phyloP scores from a whole-genome alignment of 2,113 vertebrate species.

The Oriolus oriolus region DNA sequence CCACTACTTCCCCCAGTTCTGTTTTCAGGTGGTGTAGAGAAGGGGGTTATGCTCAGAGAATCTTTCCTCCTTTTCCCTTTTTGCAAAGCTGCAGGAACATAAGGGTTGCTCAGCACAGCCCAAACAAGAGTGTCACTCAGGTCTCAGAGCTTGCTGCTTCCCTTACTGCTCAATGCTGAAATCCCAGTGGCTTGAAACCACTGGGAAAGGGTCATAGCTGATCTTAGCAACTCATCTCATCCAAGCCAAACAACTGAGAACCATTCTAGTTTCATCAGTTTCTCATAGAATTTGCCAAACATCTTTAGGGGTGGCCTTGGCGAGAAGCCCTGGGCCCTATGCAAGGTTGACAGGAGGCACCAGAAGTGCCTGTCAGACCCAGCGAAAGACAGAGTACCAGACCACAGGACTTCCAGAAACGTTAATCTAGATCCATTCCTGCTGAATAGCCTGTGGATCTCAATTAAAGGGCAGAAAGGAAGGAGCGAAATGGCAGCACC shows the following conservation, averaged over 20 bases:
- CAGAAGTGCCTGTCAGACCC: not conserved
- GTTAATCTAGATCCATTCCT: not conserved
- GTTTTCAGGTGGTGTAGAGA: not conserved
- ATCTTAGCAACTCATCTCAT: not conserved
- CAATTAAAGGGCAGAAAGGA: not conserved
- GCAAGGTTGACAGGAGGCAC: not conserved
- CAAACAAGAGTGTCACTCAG: not conserved
- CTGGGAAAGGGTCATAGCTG: not conserved
- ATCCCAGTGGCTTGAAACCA: not conserved
- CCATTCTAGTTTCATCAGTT: not conserved
- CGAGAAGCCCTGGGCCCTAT: not conserved
- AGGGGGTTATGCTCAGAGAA: not conserved
- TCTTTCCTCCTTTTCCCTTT: not conserved
- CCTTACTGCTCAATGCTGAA: not conserved
- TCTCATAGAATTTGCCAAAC: not conserved
- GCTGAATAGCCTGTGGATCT: not conserved
- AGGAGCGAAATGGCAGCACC: not conserved
- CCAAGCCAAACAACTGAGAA: not conserved
- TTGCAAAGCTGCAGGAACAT: not conserved
- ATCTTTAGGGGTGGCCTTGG: not conserved
- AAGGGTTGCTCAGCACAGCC: fast-evolving
- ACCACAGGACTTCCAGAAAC: not conserved
- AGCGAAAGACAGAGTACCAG: not conserved
- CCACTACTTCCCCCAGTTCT: not conserved
- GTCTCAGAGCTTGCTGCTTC: not conserved